These are phyloP conservation scores for Drosophila helvetica DNA, from an alignment of 2,888 invertebrate species.

Conservation along the genomic window DNA sequence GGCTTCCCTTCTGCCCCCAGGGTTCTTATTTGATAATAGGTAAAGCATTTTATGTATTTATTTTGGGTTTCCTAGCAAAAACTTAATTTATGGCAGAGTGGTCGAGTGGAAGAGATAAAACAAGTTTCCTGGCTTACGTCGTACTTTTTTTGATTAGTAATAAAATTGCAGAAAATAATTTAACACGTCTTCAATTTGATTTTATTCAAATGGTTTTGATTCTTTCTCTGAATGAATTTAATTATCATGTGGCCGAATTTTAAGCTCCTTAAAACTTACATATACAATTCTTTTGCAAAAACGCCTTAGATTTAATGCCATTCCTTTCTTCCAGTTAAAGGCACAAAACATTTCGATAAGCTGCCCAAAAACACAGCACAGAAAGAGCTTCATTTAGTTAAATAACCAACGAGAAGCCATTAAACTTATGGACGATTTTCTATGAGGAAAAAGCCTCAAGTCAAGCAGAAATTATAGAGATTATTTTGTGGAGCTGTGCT, in stretches of 20 bases:
- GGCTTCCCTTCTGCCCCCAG: too few species aligned
- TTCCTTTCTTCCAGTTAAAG: background rate
- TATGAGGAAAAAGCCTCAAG: slow-evolving; percentile 32
- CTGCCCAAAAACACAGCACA: background rate
- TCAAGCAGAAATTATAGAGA: slow-evolving; percentile 55
- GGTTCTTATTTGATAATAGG: slow-evolving; percentile 28
- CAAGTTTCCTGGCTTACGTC: slow-evolving; percentile 4
- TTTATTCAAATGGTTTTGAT: background rate
- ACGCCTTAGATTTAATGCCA: too few species aligned
- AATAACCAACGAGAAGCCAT: slow-evolving; percentile 29
- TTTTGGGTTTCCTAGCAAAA: slow-evolving; percentile 22
- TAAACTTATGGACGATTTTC: slow-evolving; percentile 7
- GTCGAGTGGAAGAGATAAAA: too few species aligned
- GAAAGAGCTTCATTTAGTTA: slow-evolving; percentile 13
- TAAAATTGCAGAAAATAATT: slow-evolving; percentile 5
- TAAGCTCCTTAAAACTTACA: background rate
- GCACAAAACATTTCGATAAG: too few species aligned
- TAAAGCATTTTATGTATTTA: slow-evolving; percentile 50
- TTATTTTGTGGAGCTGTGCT: slow-evolving; percentile 47
- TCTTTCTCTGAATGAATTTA: too few species aligned
- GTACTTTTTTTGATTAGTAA: background rate
- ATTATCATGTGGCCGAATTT: background rate
- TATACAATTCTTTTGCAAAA: too few species aligned
- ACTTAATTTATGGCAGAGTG: slow-evolving; percentile 29
- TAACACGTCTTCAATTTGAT: slow-evolving; percentile 12